Evolutionary conservation across 1,140 invertebrate species (phyloP).

Genomic region (Macrostomum lignano): DNA sequence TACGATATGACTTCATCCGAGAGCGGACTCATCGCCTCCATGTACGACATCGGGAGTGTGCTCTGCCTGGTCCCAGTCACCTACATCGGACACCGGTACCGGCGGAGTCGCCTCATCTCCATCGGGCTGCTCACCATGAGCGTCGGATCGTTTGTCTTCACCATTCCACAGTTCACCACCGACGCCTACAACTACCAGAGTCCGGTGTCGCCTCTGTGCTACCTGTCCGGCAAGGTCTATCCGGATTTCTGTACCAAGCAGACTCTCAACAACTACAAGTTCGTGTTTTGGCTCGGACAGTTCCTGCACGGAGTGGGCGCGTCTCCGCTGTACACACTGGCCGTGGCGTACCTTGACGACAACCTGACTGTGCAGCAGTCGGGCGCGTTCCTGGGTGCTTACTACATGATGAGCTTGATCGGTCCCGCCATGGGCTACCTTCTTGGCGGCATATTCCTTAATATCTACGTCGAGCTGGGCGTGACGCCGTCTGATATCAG

Average conservation of each 20-base stretch:
- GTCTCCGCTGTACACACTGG: constrained; percentile 35
- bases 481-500: constrained; percentile 8
- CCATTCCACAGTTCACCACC: constrained; percentile 60
- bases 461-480: constrained; percentile 55
- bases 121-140: constrained; percentile 50
- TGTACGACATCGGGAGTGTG: constrained; percentile 53
- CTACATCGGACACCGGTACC: constrained; percentile 48
- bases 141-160: constrained; percentile 52
- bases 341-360: constrained; percentile 18
- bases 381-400: constrained; percentile 37
- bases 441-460: constrained; percentile 50
- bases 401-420: constrained; percentile 70
- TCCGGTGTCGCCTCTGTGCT: too few relatives aligned
- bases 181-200: too few relatives aligned
- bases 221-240: too few relatives aligned
- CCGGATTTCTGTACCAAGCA: too few relatives aligned
- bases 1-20: constrained; percentile 45
- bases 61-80: constrained; percentile 50
- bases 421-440: constrained; percentile 66
- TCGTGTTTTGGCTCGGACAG: constrained; percentile 54
- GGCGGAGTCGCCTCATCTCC: constrained; percentile 42
- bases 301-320: constrained; percentile 60
- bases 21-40: constrained; percentile 46
- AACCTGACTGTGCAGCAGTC: constrained; percentile 14
- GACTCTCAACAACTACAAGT: constrained; percentile 29